A percentile compares a stretch with the other conserved stretches of the same genome.
Conservation (phyloP, 2,797 vertebrate species). For the Phrynocephalus forsythii region DNA sequence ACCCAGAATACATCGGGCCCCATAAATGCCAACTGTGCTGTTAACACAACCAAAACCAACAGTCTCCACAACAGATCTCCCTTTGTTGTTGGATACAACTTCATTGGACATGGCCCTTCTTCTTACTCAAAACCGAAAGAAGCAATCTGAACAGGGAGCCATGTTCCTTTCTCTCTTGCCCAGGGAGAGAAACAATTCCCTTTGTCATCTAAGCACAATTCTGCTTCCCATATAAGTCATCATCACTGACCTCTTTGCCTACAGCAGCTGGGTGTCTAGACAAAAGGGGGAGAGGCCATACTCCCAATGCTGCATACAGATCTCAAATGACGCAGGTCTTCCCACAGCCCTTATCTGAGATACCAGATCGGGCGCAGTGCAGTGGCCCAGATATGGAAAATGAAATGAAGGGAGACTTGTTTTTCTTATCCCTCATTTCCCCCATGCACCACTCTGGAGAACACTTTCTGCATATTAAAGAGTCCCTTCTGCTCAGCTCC, state of each 20-base stretch:
- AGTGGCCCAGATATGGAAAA: background rate
- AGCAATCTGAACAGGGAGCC: conserved; percentile 59
- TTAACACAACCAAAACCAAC: conserved; percentile 41
- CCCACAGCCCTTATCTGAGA: background rate
- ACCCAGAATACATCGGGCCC: conserved; percentile 20
- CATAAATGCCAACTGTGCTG: conserved; percentile 9
- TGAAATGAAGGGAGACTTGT: background rate
- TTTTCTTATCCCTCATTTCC: no score
- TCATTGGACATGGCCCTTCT: conserved; percentile 25
- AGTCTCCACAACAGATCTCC: conserved; percentile 26
- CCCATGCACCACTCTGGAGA: background rate
- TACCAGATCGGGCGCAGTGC: background rate
- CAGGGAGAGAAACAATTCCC: conserved; percentile 58
- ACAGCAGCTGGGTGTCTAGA: conserved; percentile 58
- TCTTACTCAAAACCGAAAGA: conserved; percentile 26
- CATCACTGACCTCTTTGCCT: background rate
- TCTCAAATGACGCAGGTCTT: background rate
- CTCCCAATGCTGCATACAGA: conserved; percentile 45
- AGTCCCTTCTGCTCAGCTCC: background rate
- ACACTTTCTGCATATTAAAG: conserved; percentile 12
- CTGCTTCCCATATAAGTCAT: background rate
- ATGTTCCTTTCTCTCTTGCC: conserved; percentile 61
- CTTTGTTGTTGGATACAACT: background rate
- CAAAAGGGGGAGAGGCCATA: conserved; percentile 37
- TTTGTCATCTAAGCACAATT: conserved; percentile 59